These are phyloP conservation scores for Pristionchus maxplancki DNA, from an alignment of 2,888 invertebrate species.

Conservation along the genomic window DNA sequence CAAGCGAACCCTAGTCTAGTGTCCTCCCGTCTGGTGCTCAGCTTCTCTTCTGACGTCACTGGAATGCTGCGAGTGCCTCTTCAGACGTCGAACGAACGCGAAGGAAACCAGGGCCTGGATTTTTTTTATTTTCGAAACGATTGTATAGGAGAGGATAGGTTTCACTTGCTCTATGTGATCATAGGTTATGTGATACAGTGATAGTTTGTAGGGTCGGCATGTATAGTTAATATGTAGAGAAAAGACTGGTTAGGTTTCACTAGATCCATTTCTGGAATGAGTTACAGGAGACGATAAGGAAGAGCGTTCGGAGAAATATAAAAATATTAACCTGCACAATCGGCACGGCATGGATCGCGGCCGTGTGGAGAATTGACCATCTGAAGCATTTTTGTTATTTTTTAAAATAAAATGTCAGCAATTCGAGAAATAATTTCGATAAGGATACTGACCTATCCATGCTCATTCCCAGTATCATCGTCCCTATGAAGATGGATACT, in stretches of 20 bases:
- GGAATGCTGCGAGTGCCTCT: neutral
- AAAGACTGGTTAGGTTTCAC: too few species aligned
- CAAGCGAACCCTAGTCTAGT: neutral
- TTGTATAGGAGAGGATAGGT: neutral
- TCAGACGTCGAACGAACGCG: neutral
- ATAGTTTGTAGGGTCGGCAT: too few species aligned
- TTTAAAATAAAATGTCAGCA: too few species aligned
- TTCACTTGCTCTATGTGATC: neutral
- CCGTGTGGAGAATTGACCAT: constrained; percentile 10
- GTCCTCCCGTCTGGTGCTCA: neutral
- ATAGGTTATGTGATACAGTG: neutral
- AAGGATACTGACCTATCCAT: constrained; percentile 1
- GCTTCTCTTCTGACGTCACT: neutral
- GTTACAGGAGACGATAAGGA: too few species aligned
- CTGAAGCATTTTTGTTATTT: neutral
- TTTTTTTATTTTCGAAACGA: too few species aligned
- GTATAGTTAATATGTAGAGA: too few species aligned
- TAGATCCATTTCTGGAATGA: too few species aligned
- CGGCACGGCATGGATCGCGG: neutral
- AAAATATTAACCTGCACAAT: constrained; percentile 1
- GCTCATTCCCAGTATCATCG: constrained; percentile 8
- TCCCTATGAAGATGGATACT: constrained; percentile 6
- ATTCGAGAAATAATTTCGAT: too few species aligned
- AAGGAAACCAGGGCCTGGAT: neutral
- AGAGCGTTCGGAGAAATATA: neutral